Conservation (phyloP, 2,888 invertebrate species). For the Nephrotoma flavescens region DNA sequence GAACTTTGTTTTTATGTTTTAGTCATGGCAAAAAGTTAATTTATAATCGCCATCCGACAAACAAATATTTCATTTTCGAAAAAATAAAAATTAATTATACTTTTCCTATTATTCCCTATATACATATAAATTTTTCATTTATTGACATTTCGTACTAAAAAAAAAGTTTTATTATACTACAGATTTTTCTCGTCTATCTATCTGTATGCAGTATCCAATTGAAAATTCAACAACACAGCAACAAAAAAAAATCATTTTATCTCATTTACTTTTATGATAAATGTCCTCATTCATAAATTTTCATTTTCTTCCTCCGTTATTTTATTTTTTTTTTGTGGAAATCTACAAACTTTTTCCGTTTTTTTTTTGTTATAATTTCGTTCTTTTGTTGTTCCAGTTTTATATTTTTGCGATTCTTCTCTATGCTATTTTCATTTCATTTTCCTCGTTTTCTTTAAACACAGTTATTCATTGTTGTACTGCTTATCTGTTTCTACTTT, state of each 20-base stretch:
- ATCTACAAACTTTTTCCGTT: neutral
- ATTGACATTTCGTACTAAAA: neutral
- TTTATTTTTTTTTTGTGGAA: neutral
- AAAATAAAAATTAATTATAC: neutral
- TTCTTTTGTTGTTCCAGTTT: neutral
- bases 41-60: neutral
- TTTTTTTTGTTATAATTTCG: neutral
- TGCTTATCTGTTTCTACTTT: neutral
- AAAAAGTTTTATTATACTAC: neutral
- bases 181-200: neutral
- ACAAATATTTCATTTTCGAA: neutral
- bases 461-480: neutral
- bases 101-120: neutral
- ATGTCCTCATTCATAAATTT: neutral
- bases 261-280: neutral
- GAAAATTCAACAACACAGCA: neutral
- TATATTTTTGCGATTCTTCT: neutral
- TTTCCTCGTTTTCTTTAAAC: neutral
- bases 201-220: neutral
- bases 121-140: neutral
- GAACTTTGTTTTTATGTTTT: neutral
- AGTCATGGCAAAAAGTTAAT: neutral
- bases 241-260: neutral
- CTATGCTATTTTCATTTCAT: neutral
- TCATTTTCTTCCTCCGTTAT: neutral